phyloP scores from a whole-genome alignment of 2,888 invertebrate species.

The Hylaea fasciaria region DNA sequence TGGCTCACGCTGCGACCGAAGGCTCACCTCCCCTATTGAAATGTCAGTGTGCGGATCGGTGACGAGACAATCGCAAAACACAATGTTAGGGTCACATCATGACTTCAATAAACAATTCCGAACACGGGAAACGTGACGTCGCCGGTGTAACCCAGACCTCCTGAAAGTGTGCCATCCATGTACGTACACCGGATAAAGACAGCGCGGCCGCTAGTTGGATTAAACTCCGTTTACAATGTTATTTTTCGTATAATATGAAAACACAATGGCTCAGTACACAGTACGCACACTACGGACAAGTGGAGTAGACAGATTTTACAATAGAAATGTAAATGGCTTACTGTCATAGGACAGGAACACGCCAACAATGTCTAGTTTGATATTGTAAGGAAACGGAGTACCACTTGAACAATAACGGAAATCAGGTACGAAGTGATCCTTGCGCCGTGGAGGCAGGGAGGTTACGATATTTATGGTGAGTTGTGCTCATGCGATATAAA shows the following conservation, averaged over 20 bases:
- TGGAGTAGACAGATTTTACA: conserved; percentile 36
- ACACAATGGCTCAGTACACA: conserved; percentile 32
- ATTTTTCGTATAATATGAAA: conserved; percentile 45
- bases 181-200: conserved; percentile 63
- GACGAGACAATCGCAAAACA: conserved; percentile 84
- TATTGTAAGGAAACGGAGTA: conserved; percentile 29
- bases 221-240: conserved; percentile 40
- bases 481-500: conserved; percentile 30
- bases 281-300: conserved; percentile 21
- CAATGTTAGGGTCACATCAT: conserved; percentile 84
- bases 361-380: conserved; percentile 33
- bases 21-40: conserved; percentile 82
- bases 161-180: conserved; percentile 79
- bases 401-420: conserved; percentile 32
- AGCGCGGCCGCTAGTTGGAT: conserved; percentile 60
- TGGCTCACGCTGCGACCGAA: conserved; percentile 76
- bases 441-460: conserved; percentile 4
- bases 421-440: conserved; percentile 23
- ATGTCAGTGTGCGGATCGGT: conserved; percentile 80
- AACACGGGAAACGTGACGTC: conserved; percentile 82
- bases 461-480: conserved; percentile 22
- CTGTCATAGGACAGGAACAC: conserved; percentile 35
- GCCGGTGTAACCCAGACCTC: conserved; percentile 71
- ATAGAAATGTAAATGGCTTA: conserved; percentile 39
- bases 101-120: conserved; percentile 83